These are phyloP conservation scores for Dryococelus australis DNA, from an alignment of 2,888 invertebrate species.

Conservation along the genomic window DNA sequence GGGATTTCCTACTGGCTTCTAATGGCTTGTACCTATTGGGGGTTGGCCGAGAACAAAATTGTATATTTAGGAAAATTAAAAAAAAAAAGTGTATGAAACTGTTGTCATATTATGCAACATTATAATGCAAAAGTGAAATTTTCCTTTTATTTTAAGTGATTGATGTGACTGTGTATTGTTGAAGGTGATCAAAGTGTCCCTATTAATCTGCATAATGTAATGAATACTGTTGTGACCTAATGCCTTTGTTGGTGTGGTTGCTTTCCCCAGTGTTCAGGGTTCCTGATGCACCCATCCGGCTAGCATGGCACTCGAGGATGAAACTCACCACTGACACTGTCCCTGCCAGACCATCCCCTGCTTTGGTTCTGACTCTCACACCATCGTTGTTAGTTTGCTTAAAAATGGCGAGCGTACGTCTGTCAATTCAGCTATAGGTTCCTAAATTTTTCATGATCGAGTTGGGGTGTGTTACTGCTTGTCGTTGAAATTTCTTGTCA, in stretches of 20 bases:
- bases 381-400: not conserved
- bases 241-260: not conserved
- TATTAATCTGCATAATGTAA: not conserved
- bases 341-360: not conserved
- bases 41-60: no score
- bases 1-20: no score
- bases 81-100: no score
- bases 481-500: not conserved
- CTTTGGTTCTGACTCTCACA: not conserved
- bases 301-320: not conserved
- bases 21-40: no score
- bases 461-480: not conserved
- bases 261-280: not conserved
- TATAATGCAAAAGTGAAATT: no score
- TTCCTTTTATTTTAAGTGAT: no score
- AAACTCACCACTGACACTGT: not conserved
- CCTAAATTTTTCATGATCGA: not conserved
- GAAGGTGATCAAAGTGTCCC: no score
- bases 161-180: no score
- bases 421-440: not conserved
- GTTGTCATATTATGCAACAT: no score
- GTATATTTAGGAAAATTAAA: no score
- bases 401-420: not conserved
- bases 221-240: not conserved
- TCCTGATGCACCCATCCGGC: not conserved